A percentile compares a stretch with the other conserved stretches of the same genome.
phyloP scores from a whole-genome alignment of 2,797 vertebrate species.

The Gymnocypris eckloni region DNA sequence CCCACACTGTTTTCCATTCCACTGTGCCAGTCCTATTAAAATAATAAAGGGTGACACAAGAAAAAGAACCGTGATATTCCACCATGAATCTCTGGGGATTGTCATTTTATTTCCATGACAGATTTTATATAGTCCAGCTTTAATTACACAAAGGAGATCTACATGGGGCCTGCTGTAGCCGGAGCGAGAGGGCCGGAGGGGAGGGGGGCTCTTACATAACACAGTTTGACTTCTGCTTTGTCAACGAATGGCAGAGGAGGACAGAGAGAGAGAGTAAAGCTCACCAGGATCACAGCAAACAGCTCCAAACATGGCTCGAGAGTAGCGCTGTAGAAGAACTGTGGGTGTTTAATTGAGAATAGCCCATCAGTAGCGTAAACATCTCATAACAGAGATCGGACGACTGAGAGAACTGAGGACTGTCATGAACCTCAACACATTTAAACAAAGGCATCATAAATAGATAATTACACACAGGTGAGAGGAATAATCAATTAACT shows the following conservation, averaged over 20 bases:
- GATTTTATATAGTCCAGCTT: slow-evolving; percentile 62
- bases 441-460: too few relatives aligned
- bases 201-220: slow-evolving; percentile 70
- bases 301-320: slow-evolving; percentile 83
- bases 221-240: slow-evolving; percentile 78
- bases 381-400: slow-evolving; percentile 51
- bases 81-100: slow-evolving; percentile 55
- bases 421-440: too few relatives aligned
- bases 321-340: slow-evolving; percentile 68
- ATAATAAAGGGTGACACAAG: slow-evolving; percentile 51
- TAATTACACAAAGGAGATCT: slow-evolving; percentile 69
- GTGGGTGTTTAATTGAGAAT: slow-evolving; percentile 72
- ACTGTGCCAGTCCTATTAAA: slow-evolving; percentile 20
- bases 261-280: slow-evolving; percentile 68
- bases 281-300: slow-evolving; percentile 69
- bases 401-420: too few relatives aligned
- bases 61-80: slow-evolving; percentile 55
- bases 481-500: too few relatives aligned
- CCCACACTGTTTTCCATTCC: slow-evolving; percentile 15
- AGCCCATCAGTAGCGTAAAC: slow-evolving; percentile 78
- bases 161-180: slow-evolving; percentile 62
- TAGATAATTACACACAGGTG: too few relatives aligned
- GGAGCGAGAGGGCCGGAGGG: slow-evolving; percentile 19
- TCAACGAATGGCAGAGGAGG: slow-evolving; percentile 75
- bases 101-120: slow-evolving; percentile 60